These are phyloP conservation scores for Orchestia grillus DNA, from an alignment of 1,140 invertebrate species.

Conservation along the genomic window DNA sequence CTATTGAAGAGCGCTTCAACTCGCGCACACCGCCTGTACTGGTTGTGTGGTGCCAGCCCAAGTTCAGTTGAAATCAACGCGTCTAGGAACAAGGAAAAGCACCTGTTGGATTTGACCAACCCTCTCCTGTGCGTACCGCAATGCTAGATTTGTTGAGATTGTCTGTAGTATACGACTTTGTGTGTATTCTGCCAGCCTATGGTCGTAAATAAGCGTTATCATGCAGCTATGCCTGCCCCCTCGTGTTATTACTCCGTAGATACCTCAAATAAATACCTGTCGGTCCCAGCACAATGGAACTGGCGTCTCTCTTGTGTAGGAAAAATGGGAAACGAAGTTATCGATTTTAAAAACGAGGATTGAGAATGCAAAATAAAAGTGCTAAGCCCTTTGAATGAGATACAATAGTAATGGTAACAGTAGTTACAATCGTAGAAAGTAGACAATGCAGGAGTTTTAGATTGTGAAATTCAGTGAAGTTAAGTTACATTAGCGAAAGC, in stretches of 20 bases:
- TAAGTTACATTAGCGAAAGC: too few relatives aligned
- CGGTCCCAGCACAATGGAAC: neutral
- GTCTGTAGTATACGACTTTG: constrained; percentile 7
- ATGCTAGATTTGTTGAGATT: neutral
- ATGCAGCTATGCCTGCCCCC: neutral
- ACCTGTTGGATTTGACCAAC: neutral
- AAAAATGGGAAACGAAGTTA: neutral
- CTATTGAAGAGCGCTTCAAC: neutral
- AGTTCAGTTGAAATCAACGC: neutral
- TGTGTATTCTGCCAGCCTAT: constrained; percentile 9
- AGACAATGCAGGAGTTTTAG: neutral
- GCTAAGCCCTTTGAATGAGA: neutral
- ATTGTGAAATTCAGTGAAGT: neutral
- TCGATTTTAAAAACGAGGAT: neutral
- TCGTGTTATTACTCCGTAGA: constrained; percentile 39
- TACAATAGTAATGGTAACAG: neutral
- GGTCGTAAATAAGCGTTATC: constrained; percentile 46
- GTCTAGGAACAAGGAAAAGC: neutral
- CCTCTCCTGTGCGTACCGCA: neutral
- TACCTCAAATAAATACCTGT: constrained; percentile 44
- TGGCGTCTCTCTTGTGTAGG: neutral
- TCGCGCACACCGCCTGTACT: too few relatives aligned
- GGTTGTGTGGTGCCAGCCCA: neutral
- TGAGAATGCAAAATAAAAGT: neutral
- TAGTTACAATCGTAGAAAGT: neutral